Conservation (phyloP, 2,888 invertebrate genomes). For the Parascotia fuliginaria region DNA sequence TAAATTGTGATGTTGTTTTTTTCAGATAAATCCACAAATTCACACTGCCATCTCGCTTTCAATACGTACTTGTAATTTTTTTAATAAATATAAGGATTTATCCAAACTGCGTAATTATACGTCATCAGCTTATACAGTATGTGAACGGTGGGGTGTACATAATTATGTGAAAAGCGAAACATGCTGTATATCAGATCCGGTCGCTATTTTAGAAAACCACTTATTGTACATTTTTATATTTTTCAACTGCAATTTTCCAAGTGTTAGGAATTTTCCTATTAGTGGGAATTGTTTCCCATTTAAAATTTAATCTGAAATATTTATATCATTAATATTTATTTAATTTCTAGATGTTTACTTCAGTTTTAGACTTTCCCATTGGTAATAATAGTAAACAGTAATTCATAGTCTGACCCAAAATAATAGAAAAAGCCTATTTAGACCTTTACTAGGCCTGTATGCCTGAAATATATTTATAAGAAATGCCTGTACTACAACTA, state of each 20-base stretch:
- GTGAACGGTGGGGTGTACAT: constrained; percentile 56
- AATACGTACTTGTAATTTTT: constrained; percentile 64
- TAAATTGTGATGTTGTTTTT: constrained; percentile 22
- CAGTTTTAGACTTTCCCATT: constrained; percentile 13
- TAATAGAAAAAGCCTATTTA: no score
- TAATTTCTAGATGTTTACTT: constrained; percentile 1
- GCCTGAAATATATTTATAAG: not conserved
- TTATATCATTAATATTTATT: not conserved
- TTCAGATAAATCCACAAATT: constrained; percentile 71
- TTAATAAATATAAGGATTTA: constrained; percentile 54
- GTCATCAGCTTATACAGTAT: constrained; percentile 46
- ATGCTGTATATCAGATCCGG: constrained; percentile 29
- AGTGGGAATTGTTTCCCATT: constrained; percentile 6
- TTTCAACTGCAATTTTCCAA: no score
- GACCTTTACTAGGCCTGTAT: no score
- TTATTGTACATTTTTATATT: not conserved
- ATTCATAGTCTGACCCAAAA: not conserved
- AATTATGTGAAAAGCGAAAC: constrained; percentile 38
- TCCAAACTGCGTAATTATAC: constrained; percentile 37
- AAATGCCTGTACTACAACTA: no score
- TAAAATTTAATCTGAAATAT: not conserved
- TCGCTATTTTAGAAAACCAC: constrained; percentile 20
- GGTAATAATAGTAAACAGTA: constrained; percentile 4
- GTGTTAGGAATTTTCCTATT: not conserved
- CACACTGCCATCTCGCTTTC: constrained; percentile 85